Percentiles rank a stretch among this genome's conserved stretches.
Conservation (phyloP, 2,113 vertebrate species). For the Brachyhypopomus gauderio region DNA sequence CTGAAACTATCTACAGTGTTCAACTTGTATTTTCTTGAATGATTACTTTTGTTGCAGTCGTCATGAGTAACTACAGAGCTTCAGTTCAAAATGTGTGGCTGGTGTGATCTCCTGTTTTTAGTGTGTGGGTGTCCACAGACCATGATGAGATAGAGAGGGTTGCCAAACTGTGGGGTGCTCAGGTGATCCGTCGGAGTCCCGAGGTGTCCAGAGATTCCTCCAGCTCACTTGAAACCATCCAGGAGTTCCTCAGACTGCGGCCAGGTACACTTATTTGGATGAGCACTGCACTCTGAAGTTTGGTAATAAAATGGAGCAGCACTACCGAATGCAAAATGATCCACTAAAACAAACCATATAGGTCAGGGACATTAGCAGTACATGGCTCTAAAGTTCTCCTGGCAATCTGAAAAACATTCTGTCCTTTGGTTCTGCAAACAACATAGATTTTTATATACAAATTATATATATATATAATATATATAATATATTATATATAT, state of each 20-base stretch:
- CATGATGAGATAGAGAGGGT: conserved; percentile 88
- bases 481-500: too few species aligned
- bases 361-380: neutral
- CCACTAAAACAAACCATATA: neutral
- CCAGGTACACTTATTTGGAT: conserved; percentile 68
- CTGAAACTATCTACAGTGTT: neutral
- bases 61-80: too few species aligned
- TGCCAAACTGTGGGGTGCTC: conserved; percentile 81
- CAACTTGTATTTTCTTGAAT: neutral
- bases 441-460: too few species aligned
- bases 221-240: conserved; percentile 88
- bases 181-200: conserved; percentile 85
- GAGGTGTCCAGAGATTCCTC: conserved; percentile 87
- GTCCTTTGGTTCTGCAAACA: too few species aligned
- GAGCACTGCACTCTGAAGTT: neutral
- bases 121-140: conserved; percentile 97
- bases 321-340: too few species aligned
- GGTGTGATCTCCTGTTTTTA: conserved; percentile 61
- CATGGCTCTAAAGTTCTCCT: too few species aligned
- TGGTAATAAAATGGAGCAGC: neutral
- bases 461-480: too few species aligned
- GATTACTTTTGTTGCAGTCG: neutral
- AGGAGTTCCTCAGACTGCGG: conserved; percentile 82
- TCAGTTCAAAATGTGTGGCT: neutral
- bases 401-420: too few species aligned